phyloP scores from a whole-genome alignment of 1,140 invertebrate genomes.

The Thaumetopoea pityocampa region DNA sequence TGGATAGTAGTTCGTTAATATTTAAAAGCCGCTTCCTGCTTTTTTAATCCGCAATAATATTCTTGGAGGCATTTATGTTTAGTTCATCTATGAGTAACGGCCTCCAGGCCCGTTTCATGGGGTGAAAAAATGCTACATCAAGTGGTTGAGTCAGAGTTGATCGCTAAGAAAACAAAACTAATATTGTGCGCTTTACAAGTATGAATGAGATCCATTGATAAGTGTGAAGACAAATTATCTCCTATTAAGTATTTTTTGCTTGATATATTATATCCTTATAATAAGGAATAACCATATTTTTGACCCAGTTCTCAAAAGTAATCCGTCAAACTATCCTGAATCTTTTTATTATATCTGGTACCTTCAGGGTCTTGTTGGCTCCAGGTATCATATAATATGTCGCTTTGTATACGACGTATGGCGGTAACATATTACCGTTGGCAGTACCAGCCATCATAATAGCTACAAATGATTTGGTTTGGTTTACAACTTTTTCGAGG shows the following conservation, averaged over 20 bases:
- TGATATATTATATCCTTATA: neutral
- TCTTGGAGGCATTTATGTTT: neutral
- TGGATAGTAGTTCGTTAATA: neutral
- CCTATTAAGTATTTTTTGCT: neutral
- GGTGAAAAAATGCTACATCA: too few species aligned
- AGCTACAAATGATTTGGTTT: neutral
- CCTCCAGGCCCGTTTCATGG: too few species aligned
- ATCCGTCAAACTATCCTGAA: neutral
- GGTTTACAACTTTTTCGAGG: constrained; percentile 1
- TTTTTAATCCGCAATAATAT: neutral
- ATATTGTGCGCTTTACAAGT: neutral
- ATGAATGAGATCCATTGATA: neutral
- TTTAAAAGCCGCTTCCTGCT: neutral
- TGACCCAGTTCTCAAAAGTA: neutral
- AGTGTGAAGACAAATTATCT: neutral
- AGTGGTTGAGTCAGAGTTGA: too few species aligned
- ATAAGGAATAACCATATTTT: neutral
- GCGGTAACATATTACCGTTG: neutral
- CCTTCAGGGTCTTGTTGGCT: neutral
- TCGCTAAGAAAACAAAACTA: neutral
- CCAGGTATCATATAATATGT: too few species aligned
- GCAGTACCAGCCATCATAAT: neutral
- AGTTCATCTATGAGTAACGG: neutral
- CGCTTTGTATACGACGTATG: neutral
- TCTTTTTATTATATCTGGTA: neutral